phyloP scores from a whole-genome alignment of 2,113 vertebrate genomes.

The Sclerurus mexicanus region DNA sequence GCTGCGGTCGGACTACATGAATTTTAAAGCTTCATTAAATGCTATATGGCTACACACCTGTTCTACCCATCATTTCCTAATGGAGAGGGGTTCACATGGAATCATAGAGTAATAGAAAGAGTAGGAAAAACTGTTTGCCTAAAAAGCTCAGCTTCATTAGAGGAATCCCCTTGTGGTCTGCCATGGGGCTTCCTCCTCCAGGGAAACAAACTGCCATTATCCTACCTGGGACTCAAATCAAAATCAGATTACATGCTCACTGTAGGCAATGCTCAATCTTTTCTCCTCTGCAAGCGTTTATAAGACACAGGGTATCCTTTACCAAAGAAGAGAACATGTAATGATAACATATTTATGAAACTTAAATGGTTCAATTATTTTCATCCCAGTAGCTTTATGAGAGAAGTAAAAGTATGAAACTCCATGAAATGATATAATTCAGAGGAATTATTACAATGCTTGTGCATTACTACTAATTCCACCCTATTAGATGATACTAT shows the following conservation, averaged over 20 bases:
- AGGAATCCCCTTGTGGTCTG: neutral
- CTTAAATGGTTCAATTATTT: constrained; percentile 44
- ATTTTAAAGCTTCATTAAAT: neutral
- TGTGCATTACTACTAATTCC: constrained; percentile 69
- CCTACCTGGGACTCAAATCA: neutral
- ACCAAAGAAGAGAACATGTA: constrained; percentile 14
- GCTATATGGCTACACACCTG: no score
- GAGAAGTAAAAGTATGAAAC: constrained; percentile 51
- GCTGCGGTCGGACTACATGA: neutral
- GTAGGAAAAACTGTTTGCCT: neutral
- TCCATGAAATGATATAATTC: constrained; percentile 55
- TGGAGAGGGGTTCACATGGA: accelerated
- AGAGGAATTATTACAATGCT: constrained; percentile 65
- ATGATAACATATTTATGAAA: constrained; percentile 46
- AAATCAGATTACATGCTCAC: neutral
- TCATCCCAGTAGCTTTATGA: constrained; percentile 51
- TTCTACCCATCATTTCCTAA: neutral
- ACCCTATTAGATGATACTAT: constrained; percentile 66
- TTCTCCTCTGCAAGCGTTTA: neutral
- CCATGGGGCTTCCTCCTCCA: neutral
- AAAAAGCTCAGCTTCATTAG: neutral
- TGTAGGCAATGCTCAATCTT: neutral
- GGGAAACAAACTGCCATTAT: neutral
- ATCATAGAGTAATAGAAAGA: neutral
- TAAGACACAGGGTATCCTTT: neutral